Evolutionary conservation across 2,797 vertebrate genomes (phyloP).

Genomic region (Pipistrellus pipistrellus): DNA sequence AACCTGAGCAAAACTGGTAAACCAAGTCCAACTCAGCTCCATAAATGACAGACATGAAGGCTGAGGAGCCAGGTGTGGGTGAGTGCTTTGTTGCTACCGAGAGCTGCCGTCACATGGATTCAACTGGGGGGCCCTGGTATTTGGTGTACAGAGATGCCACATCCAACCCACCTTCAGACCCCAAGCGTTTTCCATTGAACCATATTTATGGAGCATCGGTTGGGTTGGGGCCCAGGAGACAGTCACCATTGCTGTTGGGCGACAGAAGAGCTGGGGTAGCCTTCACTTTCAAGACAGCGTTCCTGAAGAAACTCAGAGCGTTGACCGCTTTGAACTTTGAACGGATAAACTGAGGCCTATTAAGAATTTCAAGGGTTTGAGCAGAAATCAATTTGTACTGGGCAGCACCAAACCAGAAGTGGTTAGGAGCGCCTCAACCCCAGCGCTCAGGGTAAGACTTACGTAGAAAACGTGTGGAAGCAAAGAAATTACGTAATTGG

Average conservation of each 20-base stretch:
- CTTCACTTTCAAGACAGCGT: background rate
- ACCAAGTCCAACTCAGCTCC: background rate
- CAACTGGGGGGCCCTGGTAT: background rate
- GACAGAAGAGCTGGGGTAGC: background rate
- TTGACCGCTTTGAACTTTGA: background rate
- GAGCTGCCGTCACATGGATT: background rate
- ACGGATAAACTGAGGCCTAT: background rate
- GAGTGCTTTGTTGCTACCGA: background rate
- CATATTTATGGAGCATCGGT: background rate
- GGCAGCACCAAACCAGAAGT: background rate
- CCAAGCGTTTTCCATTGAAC: background rate
- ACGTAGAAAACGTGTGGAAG: background rate
- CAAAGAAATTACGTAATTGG: background rate
- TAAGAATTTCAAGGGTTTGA: background rate
- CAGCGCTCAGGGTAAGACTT: background rate
- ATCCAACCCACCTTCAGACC: background rate
- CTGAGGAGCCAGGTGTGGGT: too few species aligned
- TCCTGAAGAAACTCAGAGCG: background rate
- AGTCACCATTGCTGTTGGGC: rapidly evolving
- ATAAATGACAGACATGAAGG: background rate
- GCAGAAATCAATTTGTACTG: background rate
- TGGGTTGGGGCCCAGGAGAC: too few species aligned
- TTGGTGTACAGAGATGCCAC: constrained; percentile 9
- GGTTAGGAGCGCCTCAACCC: background rate
- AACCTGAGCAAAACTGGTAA: background rate